Evolutionary conservation across 2,888 invertebrate genomes (phyloP).

Genomic region (Erynnis tages): DNA sequence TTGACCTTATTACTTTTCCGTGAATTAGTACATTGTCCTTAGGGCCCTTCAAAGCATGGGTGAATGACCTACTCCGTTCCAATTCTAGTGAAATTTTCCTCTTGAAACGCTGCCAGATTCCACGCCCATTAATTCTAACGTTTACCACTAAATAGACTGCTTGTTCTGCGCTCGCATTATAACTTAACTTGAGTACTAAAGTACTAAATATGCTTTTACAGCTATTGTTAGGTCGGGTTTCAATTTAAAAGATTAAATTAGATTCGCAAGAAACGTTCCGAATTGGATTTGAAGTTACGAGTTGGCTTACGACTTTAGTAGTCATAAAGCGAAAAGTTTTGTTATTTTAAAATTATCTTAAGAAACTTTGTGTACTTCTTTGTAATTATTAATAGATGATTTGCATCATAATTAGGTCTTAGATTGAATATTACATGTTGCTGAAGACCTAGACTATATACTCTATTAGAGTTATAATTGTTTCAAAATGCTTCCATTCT

Average conservation of each 20-base stretch:
- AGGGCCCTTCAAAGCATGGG: not conserved
- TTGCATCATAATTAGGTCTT: too few relatives aligned
- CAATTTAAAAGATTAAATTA: constrained; percentile 8
- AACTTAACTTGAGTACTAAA: constrained; percentile 18
- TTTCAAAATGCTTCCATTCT: too few relatives aligned
- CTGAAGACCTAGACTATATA: too few relatives aligned
- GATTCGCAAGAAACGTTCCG: not conserved
- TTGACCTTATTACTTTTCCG: not conserved
- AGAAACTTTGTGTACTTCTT: too few relatives aligned
- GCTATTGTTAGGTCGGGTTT: constrained; percentile 3
- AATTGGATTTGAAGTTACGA: not conserved
- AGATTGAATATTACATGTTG: too few relatives aligned
- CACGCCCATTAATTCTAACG: constrained; percentile 26
- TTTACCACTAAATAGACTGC: constrained; percentile 25
- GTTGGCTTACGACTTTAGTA: not conserved
- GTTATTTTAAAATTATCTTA: too few relatives aligned
- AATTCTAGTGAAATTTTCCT: constrained; percentile 22
- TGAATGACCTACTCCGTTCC: constrained; percentile 11
- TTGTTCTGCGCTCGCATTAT: constrained; percentile 21
- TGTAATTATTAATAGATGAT: too few relatives aligned
- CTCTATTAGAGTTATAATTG: too few relatives aligned
- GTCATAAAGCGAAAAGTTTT: too few relatives aligned
- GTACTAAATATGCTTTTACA: constrained; percentile 22
- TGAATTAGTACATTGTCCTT: not conserved
- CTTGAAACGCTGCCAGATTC: constrained; percentile 24